Evolutionary conservation across 2,888 invertebrate species (phyloP).

Genomic region (Amiota minor): DNA sequence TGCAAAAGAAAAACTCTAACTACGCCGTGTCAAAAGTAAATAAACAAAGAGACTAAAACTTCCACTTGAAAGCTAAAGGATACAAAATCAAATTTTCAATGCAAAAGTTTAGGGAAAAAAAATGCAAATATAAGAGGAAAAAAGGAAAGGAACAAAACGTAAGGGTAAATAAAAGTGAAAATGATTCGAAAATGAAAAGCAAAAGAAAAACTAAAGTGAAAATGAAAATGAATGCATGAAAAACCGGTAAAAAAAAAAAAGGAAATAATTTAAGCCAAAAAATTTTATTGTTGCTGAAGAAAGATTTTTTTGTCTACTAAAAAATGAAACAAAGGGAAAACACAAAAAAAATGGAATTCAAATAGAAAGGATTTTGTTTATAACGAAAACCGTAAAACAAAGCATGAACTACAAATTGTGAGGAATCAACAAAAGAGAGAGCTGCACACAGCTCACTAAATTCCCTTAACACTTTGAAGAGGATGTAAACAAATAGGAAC

Average conservation of each 20-base stretch:
- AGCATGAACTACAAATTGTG: background rate
- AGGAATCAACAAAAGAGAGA: too few species aligned
- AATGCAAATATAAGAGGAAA: background rate
- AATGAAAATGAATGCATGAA: background rate
- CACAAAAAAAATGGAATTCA: background rate
- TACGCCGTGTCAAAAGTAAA: background rate
- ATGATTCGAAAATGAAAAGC: background rate
- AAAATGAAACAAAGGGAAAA: background rate
- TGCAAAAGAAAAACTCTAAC: too few species aligned
- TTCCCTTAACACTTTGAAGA: background rate
- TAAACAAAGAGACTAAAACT: slow-evolving; percentile 6
- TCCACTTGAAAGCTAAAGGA: slow-evolving; percentile 25
- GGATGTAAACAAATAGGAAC: background rate
- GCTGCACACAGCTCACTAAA: too few species aligned
- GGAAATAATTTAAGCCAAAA: slow-evolving; percentile 14
- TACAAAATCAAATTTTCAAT: slow-evolving; percentile 23
- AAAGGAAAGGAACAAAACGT: slow-evolving; percentile 1
- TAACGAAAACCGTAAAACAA: background rate
- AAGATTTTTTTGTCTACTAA: background rate
- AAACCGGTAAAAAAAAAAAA: background rate
- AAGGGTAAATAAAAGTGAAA: slow-evolving; percentile 7
- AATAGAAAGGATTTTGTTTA: background rate
- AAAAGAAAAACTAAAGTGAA: background rate
- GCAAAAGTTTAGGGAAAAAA: background rate
- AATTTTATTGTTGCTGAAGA: slow-evolving; percentile 10